A percentile compares a stretch with the other conserved stretches of the same genome.
Conservation (phyloP, 1,140 invertebrate genomes). For the Zaprionus lachaisei region DNA sequence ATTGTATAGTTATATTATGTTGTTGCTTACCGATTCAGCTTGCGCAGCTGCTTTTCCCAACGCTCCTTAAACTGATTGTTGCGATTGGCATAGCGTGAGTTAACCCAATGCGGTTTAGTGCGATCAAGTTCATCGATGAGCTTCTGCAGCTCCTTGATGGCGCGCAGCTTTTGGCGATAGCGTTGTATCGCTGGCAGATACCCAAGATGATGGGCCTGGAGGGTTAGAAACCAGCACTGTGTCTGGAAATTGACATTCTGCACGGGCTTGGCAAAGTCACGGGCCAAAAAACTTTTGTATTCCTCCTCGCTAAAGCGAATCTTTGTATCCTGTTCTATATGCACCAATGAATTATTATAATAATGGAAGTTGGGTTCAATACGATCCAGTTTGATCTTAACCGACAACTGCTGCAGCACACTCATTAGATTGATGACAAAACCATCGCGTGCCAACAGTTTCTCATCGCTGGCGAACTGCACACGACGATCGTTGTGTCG, state of each 20-base stretch:
- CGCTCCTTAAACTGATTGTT: constrained; percentile 94
- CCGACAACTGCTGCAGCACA: constrained; percentile 93
- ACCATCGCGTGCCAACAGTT: constrained; percentile 94
- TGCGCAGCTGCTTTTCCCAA: constrained; percentile 93
- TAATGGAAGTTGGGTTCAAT: constrained; percentile 95
- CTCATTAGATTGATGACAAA: constrained; percentile 97
- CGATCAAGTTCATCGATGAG: constrained; percentile 94
- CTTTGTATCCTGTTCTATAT: constrained; percentile 93
- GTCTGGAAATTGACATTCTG: constrained; percentile 93
- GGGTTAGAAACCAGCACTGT: constrained; percentile 97
- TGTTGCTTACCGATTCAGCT: constrained; percentile 86
- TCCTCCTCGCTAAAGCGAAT: constrained; percentile 93
- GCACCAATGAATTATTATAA: constrained; percentile 91
- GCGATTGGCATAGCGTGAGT: constrained; percentile 89
- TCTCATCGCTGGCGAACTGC: constrained; percentile 95
- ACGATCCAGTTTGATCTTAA: constrained; percentile 93
- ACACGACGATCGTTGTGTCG: constrained; percentile 93
- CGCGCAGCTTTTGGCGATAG: constrained; percentile 92
- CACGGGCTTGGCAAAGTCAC: constrained; percentile 59
- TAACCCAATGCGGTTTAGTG: constrained; percentile 93
- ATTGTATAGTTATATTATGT: neutral
- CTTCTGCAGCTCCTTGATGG: constrained; percentile 95
- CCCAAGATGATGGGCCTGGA: constrained; percentile 96
- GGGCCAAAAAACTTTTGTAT: constrained; percentile 89
- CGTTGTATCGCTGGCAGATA: constrained; percentile 94